Evolutionary conservation across 2,888 invertebrate species (phyloP), one percentile per base, ranked within the genome.

Genomic region (Parelbella ahira): DNA sequence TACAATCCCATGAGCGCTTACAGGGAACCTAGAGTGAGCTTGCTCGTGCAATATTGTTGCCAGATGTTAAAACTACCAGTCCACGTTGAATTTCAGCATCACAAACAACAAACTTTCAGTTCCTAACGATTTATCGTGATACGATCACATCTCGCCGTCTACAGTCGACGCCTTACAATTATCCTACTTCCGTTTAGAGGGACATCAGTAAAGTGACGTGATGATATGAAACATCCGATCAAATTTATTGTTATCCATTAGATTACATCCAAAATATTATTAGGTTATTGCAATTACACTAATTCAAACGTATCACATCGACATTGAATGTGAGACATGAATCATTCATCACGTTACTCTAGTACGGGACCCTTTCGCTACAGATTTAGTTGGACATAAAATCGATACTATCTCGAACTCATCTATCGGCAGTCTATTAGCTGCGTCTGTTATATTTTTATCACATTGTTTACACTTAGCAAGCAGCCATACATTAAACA

Each of bases 401-500:
- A 4, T 12, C 12, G 12, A 4, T 20, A 20, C 20, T 6, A 4
- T 20, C 4, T 20, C 15, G 15, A 15, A n/a, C 15, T 28, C 18
- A 19, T 19, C 20, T 28, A 13, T 13, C 4, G 13, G 33, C 41
- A 41, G 33, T 7, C 41, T 41, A 27, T 3, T 27, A 34, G 41
- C 33, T 41, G 33, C 33, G 2, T n/a, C 20, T 25, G 7, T 18
- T 11, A 9, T 5, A 33, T 11, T 41, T 23, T 33, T 54, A 56
- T 55, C 53, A 57, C 54, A 54, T 51, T 51, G 32, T 46, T 51
- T 48, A 49, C 53, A 55, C 18, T 34, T 34, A 28, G 33, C 34
- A 36, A 56, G 53, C 59, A 59, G 54, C 54, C 54, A 55, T 59
- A 34, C 21, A 6, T 28, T 41, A n/a, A 13, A 10, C 21, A 29